Evolutionary conservation across 2,113 vertebrate genomes (phyloP), one percentile per base, ranked within the genome.

Genomic region (Gymnocephalus cernua): DNA sequence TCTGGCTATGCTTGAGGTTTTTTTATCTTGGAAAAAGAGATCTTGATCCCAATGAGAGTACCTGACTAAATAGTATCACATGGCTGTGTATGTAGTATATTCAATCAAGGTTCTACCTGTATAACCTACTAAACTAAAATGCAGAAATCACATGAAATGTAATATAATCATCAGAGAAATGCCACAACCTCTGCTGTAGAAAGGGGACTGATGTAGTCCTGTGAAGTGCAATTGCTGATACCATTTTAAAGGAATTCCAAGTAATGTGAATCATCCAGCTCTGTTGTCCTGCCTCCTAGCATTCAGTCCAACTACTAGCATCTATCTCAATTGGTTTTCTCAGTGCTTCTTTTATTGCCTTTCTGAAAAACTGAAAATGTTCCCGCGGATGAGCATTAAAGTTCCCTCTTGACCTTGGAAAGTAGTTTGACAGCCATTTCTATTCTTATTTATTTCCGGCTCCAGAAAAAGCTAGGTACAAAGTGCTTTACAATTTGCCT

Each of bases 251-350:
- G 6, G 29, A 41, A 61, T 48, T 23, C 32, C 8, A 35, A 9
- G 21, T 53, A 72, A n/a, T 59, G 54, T 72, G 45, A 59, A 51
- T 53, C 27, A 53, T 68, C 19, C 48, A 53, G 47, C 66, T 69
- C 48, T 53, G 50, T 29, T 48, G 44, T 66, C 64, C 41, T 48
- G 64, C 64, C 64, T 48, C 27, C 44, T 18, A 19, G 63, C 47
- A 63, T 51, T 41, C 23, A 35, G 57, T 51, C 27, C 19, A 38
- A 19, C 21, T 21, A 38, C 21, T 7, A 35, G 18, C 18, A 21
- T 21, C 12, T 51, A 8, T n/a, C 19, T 53, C 47, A 41, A 13
- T 25, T 41, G 58, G 0, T 32, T 71, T 45, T 47, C 11, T 47
- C 3, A 1, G 13, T 10, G 38, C 32, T 58, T 72, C 41, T 45